Conservation (phyloP, 2,113 vertebrate species). For the Panthera tigris region DNA sequence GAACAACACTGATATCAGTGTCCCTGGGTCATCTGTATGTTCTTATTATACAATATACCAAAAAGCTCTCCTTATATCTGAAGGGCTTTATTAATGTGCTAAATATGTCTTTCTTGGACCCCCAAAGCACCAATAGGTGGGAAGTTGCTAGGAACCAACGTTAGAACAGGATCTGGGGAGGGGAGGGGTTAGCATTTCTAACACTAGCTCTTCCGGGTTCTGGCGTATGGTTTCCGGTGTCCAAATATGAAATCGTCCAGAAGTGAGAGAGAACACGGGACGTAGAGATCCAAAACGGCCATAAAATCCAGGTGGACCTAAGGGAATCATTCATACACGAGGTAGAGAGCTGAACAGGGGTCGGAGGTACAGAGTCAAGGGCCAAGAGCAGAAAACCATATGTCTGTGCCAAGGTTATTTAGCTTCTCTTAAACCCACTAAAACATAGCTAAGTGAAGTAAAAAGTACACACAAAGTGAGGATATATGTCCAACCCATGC, state of each 20-base stretch:
- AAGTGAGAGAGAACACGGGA: background rate
- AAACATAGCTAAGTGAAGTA: background rate
- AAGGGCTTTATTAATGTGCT: background rate
- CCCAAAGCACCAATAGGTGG: background rate
- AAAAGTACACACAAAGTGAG: background rate
- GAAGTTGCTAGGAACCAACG: background rate
- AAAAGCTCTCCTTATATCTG: background rate
- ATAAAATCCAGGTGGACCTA: background rate
- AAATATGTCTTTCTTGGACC: background rate
- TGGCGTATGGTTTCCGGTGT: background rate
- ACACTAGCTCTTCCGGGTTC: background rate
- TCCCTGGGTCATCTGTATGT: background rate
- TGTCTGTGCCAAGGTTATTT: background rate
- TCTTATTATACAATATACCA: background rate
- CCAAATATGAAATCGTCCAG: background rate
- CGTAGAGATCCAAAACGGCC: background rate
- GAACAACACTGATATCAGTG: background rate
- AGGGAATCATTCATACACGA: background rate
- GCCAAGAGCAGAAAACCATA: background rate
- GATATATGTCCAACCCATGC: background rate
- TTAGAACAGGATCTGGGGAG: background rate
- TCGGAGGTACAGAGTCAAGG: background rate
- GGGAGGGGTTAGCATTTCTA: background rate
- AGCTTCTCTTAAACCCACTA: background rate
- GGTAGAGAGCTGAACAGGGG: background rate